These are phyloP conservation scores for Seira ritae DNA, from an alignment of 2,888 invertebrate genomes.

Conservation along the genomic window DNA sequence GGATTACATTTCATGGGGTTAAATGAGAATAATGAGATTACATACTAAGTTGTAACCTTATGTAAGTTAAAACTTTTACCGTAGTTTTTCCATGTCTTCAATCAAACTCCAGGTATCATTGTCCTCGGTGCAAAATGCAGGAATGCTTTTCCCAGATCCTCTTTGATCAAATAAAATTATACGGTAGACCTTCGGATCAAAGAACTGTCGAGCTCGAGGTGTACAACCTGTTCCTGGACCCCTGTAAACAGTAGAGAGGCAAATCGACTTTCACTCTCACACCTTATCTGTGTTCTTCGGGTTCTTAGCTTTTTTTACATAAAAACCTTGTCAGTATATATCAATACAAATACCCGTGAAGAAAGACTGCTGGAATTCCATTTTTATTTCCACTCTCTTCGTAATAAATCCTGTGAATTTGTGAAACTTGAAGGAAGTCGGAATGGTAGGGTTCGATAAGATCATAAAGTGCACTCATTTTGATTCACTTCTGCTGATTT, in stretches of 20 bases:
- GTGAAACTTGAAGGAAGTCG: constrained; percentile 48
- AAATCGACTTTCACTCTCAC: no score
- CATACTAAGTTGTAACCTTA: background rate
- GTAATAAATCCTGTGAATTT: constrained; percentile 56
- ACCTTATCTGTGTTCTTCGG: no score
- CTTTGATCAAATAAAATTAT: constrained; percentile 61
- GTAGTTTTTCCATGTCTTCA: constrained; percentile 58
- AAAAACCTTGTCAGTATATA: background rate
- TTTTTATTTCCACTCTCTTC: constrained; percentile 58
- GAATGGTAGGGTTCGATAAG: constrained; percentile 53
- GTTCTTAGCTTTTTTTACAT: no score
- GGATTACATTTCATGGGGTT: background rate
- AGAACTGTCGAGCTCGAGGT: constrained; percentile 54
- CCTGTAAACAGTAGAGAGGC: constrained; percentile 40
- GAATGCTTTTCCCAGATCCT: constrained; percentile 59
- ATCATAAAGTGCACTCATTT: constrained; percentile 42
- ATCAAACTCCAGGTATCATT: constrained; percentile 65
- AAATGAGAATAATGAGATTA: background rate
- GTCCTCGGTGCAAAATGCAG: constrained; percentile 59
- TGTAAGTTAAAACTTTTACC: constrained; percentile 25
- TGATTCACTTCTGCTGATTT: no score
- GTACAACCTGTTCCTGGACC: constrained; percentile 60
- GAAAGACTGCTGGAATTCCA: constrained; percentile 55
- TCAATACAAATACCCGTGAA: constrained; percentile 53
- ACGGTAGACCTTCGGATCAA: constrained; percentile 58